These are phyloP conservation scores for Cottus gobio DNA, from an alignment of 2,113 vertebrate genomes.

Conservation along the genomic window DNA sequence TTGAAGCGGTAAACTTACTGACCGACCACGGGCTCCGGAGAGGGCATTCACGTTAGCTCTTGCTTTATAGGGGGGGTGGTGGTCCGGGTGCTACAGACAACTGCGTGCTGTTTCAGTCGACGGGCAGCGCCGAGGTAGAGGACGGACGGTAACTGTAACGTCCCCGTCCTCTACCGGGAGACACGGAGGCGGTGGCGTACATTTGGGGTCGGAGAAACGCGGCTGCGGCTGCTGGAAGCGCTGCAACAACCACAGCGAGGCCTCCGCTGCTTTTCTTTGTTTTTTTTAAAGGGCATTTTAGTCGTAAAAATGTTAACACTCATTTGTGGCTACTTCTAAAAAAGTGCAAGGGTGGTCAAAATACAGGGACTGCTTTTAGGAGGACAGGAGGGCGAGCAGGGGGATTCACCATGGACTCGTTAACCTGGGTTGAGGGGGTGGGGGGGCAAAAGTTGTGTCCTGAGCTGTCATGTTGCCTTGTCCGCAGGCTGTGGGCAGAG, in stretches of 20 bases:
- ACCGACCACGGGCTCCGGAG: background rate
- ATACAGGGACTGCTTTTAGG: background rate
- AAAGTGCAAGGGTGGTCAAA: background rate
- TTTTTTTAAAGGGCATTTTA: background rate
- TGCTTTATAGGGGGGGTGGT: background rate
- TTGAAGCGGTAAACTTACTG: slow-evolving; percentile 68
- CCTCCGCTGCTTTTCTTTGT: background rate
- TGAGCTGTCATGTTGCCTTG: background rate
- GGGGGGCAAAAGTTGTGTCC: background rate
- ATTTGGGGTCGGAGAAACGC: background rate
- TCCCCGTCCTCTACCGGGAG: background rate
- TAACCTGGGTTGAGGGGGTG: background rate
- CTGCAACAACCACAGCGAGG: background rate
- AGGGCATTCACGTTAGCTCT: slow-evolving; percentile 7
- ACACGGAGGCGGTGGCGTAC: background rate
- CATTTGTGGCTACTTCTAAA: background rate
- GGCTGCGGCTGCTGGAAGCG: background rate
- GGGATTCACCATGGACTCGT: background rate
- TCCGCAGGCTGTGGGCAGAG: slow-evolving; percentile 91
- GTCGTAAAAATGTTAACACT: too few relatives aligned
- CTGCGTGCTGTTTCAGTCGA: background rate
- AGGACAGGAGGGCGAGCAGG: background rate
- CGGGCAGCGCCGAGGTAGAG: background rate
- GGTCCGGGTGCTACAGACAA: background rate
- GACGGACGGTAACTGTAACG: background rate